Evolutionary conservation across 35 echinoderm and acorn worm genomes (phyloP).

Genomic region (Apostichopus japonicus): DNA sequence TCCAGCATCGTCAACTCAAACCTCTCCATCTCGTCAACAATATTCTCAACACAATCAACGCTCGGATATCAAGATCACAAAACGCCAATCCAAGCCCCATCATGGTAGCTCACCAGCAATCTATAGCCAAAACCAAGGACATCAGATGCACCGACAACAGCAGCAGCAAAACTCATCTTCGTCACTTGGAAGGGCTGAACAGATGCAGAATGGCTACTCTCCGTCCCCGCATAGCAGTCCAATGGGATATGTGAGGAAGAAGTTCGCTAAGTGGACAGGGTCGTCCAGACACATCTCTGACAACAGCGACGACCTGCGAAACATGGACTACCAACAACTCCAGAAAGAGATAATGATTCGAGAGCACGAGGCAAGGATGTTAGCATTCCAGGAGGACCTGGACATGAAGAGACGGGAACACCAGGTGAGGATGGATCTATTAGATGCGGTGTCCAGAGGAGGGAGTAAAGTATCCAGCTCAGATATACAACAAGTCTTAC

Average conservation of each 20-base stretch:
- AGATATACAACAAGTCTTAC: slow-evolving; percentile 26
- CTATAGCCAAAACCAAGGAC: neutral
- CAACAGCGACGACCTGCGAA: slow-evolving; percentile 19
- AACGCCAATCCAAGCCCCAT: neutral
- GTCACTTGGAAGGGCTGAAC: neutral
- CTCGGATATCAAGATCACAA: slow-evolving; percentile 32
- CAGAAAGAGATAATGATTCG: slow-evolving; percentile 58
- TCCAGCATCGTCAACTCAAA: neutral
- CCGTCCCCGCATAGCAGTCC: slow-evolving; percentile 31
- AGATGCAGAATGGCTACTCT: slow-evolving; percentile 3
- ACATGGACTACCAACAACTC: slow-evolving; percentile 45
- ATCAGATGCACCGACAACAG: neutral
- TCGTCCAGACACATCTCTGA: neutral
- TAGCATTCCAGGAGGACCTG: slow-evolving; percentile 49
- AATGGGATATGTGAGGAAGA: slow-evolving; percentile 21
- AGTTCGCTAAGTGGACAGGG: slow-evolving; percentile 29
- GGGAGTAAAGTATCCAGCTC: slow-evolving; percentile 6
- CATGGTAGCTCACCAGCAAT: slow-evolving; percentile 27
- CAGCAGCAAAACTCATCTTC: neutral
- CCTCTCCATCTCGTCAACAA: slow-evolving; percentile 26
- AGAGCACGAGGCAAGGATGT: slow-evolving; percentile 51
- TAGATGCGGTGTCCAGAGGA: slow-evolving; percentile 19
- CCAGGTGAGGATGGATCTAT: slow-evolving; percentile 14
- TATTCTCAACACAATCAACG: slow-evolving; percentile 4
- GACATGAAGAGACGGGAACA: slow-evolving; percentile 51